phyloP scores from a whole-genome alignment of 2,888 invertebrate genomes.

The Fragum sueziense region DNA sequence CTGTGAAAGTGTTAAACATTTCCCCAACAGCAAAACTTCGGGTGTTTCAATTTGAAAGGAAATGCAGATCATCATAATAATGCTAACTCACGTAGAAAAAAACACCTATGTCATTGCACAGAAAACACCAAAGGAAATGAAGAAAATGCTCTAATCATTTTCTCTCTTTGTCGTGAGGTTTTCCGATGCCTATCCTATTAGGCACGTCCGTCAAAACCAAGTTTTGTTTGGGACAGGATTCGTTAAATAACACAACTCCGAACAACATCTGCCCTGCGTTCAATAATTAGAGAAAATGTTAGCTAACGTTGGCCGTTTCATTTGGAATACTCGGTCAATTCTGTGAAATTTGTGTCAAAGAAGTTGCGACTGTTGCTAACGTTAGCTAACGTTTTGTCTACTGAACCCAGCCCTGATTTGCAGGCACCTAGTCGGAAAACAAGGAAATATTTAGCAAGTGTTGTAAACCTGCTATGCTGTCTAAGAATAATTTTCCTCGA shows the following conservation, averaged over 20 bases:
- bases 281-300: neutral
- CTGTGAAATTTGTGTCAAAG: too few species aligned
- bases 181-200: neutral
- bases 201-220: neutral
- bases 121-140: neutral
- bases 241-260: neutral
- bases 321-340: too few species aligned
- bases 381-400: too few species aligned
- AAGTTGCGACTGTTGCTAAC: too few species aligned
- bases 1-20: neutral
- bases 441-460: neutral
- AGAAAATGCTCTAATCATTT: neutral
- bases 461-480: neutral
- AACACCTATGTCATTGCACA: neutral
- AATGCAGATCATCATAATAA: neutral
- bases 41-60: too few species aligned
- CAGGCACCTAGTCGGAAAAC: neutral
- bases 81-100: neutral
- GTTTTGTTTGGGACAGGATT: neutral
- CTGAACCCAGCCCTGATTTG: too few species aligned
- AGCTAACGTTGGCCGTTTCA: too few species aligned
- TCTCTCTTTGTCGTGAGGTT: neutral
- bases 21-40: neutral
- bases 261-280: neutral
- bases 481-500: neutral